Evolutionary conservation across 2,113 vertebrate genomes (phyloP), one percentile per base, ranked within the genome.

Genomic region (Rhagologus leucostigma): DNA sequence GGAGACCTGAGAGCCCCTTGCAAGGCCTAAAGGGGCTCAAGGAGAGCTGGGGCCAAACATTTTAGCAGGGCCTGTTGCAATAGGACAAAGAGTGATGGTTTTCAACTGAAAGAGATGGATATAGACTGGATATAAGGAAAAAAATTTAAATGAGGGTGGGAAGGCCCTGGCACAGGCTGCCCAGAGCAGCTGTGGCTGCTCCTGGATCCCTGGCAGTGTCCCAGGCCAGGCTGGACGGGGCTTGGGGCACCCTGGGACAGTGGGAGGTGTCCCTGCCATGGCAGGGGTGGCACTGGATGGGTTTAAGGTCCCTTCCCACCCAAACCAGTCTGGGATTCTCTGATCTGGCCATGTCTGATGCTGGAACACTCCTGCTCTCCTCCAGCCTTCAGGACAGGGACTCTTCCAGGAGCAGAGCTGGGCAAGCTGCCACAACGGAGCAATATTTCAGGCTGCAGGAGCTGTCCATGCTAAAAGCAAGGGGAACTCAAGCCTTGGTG

Each of bases 141-240:
- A 49, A 67, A 12, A 1, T 5, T 30, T 30, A 35, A 44, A 37
- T 18, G 0, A 29, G 8, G 18, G 8, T 52, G 27, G 6, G 1
- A 1, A 65, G 12, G 47, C 17, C 4, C 18, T 59, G 59, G 18
- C 9, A 33, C 17, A 49, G 42, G 6, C 0, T 64, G 20, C 20
- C 20, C 26, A 64, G 41, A 56, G 26, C 1, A 64, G 42, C 76
- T 32, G 49, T 8, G 85, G 35, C 50, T 65, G 52, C 27, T 18
- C 42, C 41, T 74, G 69, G 11, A 64, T 16, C 42, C 59, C 42
- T 73, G 59, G 44, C 0, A 73, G 32, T 44, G 44, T 0, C 42
- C 44, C 4, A 33, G 12, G 15, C 50, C 59, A 57, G 50, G 18
- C 0, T 81, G 67, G 41, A 49, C 3, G 6, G n/a, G n/a, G 13